A percentile compares a stretch with the other conserved stretches of the same genome.
These are phyloP conservation scores for Platorchestia sp. DNA, from an alignment of 1,140 invertebrate genomes.

Conservation along the genomic window DNA sequence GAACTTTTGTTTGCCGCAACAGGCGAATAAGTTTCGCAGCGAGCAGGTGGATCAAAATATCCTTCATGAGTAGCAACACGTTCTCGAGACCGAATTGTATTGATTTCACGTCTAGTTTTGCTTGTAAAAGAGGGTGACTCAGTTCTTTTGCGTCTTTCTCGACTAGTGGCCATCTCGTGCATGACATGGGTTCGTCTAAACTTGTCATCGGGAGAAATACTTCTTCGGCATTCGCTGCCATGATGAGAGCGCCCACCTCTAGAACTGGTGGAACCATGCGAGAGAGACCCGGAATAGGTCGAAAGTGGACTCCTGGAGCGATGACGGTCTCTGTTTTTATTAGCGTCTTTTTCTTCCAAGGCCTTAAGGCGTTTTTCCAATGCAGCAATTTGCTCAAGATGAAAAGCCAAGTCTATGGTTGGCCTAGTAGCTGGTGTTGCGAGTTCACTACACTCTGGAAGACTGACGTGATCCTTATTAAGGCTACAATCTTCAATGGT, in stretches of 20 bases:
- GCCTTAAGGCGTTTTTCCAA: neutral
- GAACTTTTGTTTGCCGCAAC: neutral
- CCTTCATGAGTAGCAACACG: neutral
- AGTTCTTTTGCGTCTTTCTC: too few relatives aligned
- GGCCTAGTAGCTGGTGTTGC: neutral
- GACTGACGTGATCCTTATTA: neutral
- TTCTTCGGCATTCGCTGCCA: neutral
- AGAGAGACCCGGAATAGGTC: neutral
- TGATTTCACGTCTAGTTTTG: too few relatives aligned
- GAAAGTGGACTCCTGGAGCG: neutral
- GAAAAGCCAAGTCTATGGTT: slow-evolving; percentile 15
- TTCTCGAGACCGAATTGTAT: too few relatives aligned
- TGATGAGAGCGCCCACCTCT: neutral
- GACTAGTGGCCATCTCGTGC: neutral
- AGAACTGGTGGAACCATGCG: neutral
- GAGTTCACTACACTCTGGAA: neutral
- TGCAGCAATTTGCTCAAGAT: neutral
- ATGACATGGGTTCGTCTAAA: neutral
- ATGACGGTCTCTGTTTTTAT: neutral
- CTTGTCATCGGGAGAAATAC: neutral
- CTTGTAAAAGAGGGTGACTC: too few relatives aligned
- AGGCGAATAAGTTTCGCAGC: neutral
- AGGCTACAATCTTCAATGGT: neutral
- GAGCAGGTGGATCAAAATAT: neutral
- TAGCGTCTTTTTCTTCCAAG: neutral